A percentile compares a stretch with the other conserved stretches of the same genome.
These are phyloP conservation scores for Bubo bubo DNA, from an alignment of 2,113 vertebrate species.

Conservation along the genomic window DNA sequence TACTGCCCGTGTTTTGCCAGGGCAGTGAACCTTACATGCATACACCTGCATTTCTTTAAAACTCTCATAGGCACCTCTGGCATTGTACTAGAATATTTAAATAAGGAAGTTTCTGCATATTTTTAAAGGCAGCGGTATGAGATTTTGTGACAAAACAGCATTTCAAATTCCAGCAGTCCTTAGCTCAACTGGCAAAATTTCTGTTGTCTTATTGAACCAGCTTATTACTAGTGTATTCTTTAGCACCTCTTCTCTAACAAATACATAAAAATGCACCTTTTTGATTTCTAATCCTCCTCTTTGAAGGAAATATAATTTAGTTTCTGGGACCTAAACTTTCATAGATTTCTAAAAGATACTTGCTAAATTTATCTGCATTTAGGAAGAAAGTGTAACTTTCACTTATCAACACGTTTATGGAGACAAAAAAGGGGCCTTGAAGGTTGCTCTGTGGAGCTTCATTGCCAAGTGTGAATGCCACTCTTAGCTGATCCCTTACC, in stretches of 20 bases:
- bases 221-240: not conserved
- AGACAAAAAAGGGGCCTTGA: not conserved
- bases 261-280: not conserved
- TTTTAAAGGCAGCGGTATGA: not conserved
- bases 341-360: not conserved
- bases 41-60: not conserved
- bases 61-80: not conserved
- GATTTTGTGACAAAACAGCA: not conserved
- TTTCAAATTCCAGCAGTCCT: not conserved
- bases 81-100: not conserved
- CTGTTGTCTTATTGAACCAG: not conserved
- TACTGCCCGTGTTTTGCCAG: not conserved
- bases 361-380: not conserved
- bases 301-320: not conserved
- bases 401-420: not conserved
- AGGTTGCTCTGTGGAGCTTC: not conserved
- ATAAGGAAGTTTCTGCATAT: not conserved
- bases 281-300: not conserved
- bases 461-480: not conserved
- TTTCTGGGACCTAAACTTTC: not conserved
- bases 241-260: not conserved
- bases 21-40: not conserved
- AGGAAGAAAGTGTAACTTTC: not conserved
- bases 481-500: not conserved
- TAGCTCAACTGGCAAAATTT: not conserved